phyloP scores from a whole-genome alignment of 2,113 vertebrate genomes.

The Atractosteus spatula region DNA sequence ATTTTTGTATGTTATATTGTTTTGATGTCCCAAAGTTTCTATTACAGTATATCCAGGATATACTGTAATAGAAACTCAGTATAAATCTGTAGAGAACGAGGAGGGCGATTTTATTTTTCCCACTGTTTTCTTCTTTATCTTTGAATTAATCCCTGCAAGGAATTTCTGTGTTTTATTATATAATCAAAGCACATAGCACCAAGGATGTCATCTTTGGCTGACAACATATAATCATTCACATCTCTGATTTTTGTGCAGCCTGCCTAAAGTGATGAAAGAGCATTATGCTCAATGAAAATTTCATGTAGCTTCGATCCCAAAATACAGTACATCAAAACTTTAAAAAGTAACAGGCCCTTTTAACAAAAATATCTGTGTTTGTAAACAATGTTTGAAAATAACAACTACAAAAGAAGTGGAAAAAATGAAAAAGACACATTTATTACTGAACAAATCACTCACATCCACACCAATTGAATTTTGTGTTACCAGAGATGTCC shows the following conservation, averaged over 20 bases:
- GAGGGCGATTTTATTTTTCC: background rate
- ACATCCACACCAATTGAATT: too few species aligned
- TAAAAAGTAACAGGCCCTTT: background rate
- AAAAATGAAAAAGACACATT: too few species aligned
- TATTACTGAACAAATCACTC: too few species aligned
- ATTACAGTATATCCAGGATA: too few species aligned
- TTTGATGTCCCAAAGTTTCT: too few species aligned
- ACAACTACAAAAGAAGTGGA: too few species aligned
- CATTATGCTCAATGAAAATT: background rate
- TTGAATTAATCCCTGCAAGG: background rate
- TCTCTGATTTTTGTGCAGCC: conserved; percentile 1
- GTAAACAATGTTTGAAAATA: too few species aligned
- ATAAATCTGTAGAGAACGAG: too few species aligned
- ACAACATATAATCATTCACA: conserved; percentile 2
- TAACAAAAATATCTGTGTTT: too few species aligned
- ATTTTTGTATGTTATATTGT: too few species aligned
- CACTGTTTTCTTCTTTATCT: background rate
- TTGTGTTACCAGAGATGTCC: too few species aligned
- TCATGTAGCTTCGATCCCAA: conserved; percentile 11
- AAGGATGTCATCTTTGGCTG: conserved; percentile 7
- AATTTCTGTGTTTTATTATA: background rate
- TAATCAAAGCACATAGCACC: conserved; percentile 11
- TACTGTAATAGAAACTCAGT: too few species aligned
- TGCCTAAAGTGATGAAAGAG: conserved; percentile 20
- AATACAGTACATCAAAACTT: conserved; percentile 28